phyloP scores from a whole-genome alignment of 2,113 vertebrate species.

The Scophthalmus maximus region DNA sequence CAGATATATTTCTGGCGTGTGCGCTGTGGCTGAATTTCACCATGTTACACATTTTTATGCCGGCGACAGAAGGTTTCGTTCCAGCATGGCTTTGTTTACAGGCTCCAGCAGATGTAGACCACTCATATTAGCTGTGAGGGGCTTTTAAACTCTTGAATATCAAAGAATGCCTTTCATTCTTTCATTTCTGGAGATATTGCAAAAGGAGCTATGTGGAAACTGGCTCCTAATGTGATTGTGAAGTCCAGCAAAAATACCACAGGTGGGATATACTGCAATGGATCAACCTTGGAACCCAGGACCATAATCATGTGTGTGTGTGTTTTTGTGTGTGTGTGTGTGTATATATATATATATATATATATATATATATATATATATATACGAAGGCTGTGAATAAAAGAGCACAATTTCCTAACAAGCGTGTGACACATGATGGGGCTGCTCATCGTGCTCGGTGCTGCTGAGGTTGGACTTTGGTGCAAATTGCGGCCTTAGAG shows the following conservation, averaged over 20 bases:
- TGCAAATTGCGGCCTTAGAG: slow-evolving; percentile 27
- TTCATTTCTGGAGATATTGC: slow-evolving; percentile 33
- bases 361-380: too few species aligned
- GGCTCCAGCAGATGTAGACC: slow-evolving; percentile 22
- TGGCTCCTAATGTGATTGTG: slow-evolving; percentile 5
- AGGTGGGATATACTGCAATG: too few species aligned
- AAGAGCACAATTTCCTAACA: slow-evolving; percentile 7
- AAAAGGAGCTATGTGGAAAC: slow-evolving; percentile 27
- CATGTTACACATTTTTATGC: slow-evolving; percentile 4
- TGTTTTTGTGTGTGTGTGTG: too few species aligned
- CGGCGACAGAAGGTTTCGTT: not conserved
- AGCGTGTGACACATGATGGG: slow-evolving; percentile 8
- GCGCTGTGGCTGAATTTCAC: not conserved
- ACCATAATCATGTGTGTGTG: too few species aligned
- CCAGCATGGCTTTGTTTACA: slow-evolving; percentile 18
- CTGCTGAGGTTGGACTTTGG: slow-evolving; percentile 13
- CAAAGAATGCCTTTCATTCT: slow-evolving; percentile 27
- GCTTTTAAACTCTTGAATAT: slow-evolving; percentile 34
- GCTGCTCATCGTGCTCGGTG: slow-evolving; percentile 1
- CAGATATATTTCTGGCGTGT: too few species aligned
- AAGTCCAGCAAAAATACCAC: slow-evolving; percentile 4
- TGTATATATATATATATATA: too few species aligned
- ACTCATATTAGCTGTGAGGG: slow-evolving; percentile 22
- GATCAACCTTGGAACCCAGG: too few species aligned
- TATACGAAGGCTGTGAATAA: slow-evolving; percentile 1